A percentile compares a stretch with the other conserved stretches of the same genome.
These are phyloP conservation scores for Eupeodes latifasciatus DNA, from an alignment of 2,888 invertebrate species.

Conservation along the genomic window DNA sequence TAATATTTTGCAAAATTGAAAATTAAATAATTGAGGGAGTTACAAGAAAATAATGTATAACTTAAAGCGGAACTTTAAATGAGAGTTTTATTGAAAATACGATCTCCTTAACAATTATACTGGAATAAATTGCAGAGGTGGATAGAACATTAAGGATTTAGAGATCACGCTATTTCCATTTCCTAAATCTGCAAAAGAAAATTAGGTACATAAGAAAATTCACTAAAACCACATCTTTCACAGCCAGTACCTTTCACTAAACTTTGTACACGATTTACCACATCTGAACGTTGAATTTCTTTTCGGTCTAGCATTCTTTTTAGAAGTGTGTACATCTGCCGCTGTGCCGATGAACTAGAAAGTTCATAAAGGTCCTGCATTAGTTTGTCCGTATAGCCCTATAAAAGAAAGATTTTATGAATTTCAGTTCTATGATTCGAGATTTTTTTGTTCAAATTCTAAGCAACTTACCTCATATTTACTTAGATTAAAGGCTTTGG, in stretches of 20 bases:
- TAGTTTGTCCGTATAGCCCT: slow-evolving; percentile 82
- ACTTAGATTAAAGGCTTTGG: slow-evolving; percentile 82
- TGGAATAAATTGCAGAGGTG: slow-evolving; percentile 61
- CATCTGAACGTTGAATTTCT: slow-evolving; percentile 82
- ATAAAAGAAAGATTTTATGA: neutral
- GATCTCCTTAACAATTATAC: slow-evolving; percentile 8
- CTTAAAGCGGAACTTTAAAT: slow-evolving; percentile 17
- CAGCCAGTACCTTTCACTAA: slow-evolving; percentile 80
- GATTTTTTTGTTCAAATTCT: neutral
- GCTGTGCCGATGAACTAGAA: slow-evolving; percentile 81
- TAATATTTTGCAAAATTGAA: neutral
- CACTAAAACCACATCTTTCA: neutral
- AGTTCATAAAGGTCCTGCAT: slow-evolving; percentile 80
- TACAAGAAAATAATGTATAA: neutral
- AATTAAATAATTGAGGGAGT: neutral
- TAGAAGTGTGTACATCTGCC: slow-evolving; percentile 82
- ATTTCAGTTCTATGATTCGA: neutral
- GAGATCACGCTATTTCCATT: slow-evolving; percentile 58
- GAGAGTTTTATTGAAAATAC: neutral
- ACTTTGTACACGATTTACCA: slow-evolving; percentile 81
- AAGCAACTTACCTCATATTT: slow-evolving; percentile 80
- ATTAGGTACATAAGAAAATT: neutral
- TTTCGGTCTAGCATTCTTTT: slow-evolving; percentile 82
- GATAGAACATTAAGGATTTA: slow-evolving; percentile 52
- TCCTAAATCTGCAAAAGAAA: slow-evolving; percentile 55